Base-by-base conservation (phyloP, 2,113 vertebrate species). In the Nesogale talazaci region DNA sequence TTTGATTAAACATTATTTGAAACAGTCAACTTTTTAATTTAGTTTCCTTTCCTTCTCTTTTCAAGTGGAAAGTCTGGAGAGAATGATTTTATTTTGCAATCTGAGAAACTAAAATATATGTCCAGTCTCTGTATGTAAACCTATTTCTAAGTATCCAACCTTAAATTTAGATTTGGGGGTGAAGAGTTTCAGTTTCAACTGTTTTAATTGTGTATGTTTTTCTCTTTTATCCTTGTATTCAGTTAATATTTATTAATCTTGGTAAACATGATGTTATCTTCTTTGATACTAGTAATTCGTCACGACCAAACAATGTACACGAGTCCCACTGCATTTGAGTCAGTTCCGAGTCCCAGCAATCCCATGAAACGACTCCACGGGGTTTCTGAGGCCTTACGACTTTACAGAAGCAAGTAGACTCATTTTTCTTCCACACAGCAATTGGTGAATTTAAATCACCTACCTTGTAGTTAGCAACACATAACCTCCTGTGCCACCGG, bases 1-100 rank as follows among this genome's bases (percentile, higher is more conserved):
- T 81, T 92, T 89, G 12, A 57, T 42, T 67, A 92, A 84, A 77
- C 1, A 7, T 92, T 89, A 57, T 65, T 82, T 46, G 42, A 89
- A 29, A 86, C 4, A 0, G 6, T 69, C 31, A 10, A 19, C 10
- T 84, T 31, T 61, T 86, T 83, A 56, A 38, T 40, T 81, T 25
- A 4, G 15, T 79, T 59, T 79, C 10, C 2, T 52, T 67, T 83
- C n/a, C 3, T 34, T 3, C 36, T 0, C 10, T 38, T 86, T 82
- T 63, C 19, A 90, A 34, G 78, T 7, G 23, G 6, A 79, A 40
- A 69, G 19, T 29, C 19, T 80, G 59, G 46, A 91, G 8, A 46
- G 8, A 76, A n/a, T 83, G 17, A 90, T 75, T 5, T 1, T n/a
- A 29, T 69, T 57, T 6, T n/a, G 23, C 19, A 76, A 80, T 42